These are phyloP conservation scores for Acomys russatus DNA, from an alignment of 2,797 vertebrate species.

Conservation along the genomic window DNA sequence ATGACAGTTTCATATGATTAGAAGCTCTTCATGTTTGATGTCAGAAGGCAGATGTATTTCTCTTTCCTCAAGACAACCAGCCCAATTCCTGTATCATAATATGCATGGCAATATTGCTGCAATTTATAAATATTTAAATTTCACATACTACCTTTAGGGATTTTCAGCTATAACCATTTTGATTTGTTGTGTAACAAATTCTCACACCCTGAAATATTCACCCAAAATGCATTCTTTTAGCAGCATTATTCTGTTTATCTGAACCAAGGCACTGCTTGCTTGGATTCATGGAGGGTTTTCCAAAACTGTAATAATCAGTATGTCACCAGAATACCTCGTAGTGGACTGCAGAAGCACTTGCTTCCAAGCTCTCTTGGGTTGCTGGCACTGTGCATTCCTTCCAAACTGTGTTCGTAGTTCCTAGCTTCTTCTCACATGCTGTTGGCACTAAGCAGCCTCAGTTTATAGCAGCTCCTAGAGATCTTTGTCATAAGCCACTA, in stretches of 20 bases:
- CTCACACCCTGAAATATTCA: background rate
- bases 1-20: background rate
- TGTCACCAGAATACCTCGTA: background rate
- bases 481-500: background rate
- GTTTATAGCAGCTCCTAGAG: background rate
- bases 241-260: background rate
- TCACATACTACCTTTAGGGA: background rate
- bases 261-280: background rate
- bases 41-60: background rate
- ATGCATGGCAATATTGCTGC: background rate
- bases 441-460: background rate
- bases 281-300: background rate
- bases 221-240: background rate
- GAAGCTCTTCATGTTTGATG: background rate
- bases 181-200: background rate
- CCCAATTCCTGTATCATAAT: background rate
- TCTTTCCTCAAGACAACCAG: background rate
- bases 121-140: background rate
- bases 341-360: background rate
- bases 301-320: background rate
- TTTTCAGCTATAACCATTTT: background rate
- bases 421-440: background rate
- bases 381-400: background rate
- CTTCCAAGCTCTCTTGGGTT: background rate
- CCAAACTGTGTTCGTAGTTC: background rate